These are phyloP conservation scores for Agrotis segetum DNA, from an alignment of 2,888 invertebrate species.

Conservation along the genomic window DNA sequence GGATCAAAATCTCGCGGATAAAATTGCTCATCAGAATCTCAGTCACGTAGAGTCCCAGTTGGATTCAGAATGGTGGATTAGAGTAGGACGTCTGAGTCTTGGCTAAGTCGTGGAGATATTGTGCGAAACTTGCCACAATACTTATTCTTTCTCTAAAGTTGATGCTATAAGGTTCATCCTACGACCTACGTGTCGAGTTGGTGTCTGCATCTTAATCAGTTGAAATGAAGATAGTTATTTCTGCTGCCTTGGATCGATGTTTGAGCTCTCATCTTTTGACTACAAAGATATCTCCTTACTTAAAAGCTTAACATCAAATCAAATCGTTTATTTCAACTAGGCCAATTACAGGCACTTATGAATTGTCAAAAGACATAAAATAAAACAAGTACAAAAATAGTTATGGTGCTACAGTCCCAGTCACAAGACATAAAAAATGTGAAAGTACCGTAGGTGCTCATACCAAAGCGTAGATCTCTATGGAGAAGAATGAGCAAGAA, in stretches of 20 bases:
- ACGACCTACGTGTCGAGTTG: slow-evolving; percentile 26
- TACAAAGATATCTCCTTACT: background rate
- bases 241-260: background rate
- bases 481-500: no score
- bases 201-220: slow-evolving; percentile 47
- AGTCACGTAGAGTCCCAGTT: slow-evolving; percentile 57
- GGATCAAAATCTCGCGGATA: slow-evolving; percentile 18
- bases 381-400: no score
- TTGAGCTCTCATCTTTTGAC: background rate
- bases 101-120: slow-evolving; percentile 19
- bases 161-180: slow-evolving; percentile 6
- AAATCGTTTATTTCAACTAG: no score
- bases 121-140: slow-evolving; percentile 29
- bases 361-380: no score
- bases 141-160: slow-evolving; percentile 42
- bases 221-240: slow-evolving; percentile 22
- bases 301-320: no score
- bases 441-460: no score
- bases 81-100: slow-evolving; percentile 20
- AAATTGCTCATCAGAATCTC: slow-evolving; percentile 43
- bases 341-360: no score
- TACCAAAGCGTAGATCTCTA: no score
- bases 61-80: slow-evolving; percentile 52
- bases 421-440: no score
- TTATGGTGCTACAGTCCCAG: no score